phyloP scores from a whole-genome alignment of 2,888 invertebrate species.

The Nephrotoma flavescens region DNA sequence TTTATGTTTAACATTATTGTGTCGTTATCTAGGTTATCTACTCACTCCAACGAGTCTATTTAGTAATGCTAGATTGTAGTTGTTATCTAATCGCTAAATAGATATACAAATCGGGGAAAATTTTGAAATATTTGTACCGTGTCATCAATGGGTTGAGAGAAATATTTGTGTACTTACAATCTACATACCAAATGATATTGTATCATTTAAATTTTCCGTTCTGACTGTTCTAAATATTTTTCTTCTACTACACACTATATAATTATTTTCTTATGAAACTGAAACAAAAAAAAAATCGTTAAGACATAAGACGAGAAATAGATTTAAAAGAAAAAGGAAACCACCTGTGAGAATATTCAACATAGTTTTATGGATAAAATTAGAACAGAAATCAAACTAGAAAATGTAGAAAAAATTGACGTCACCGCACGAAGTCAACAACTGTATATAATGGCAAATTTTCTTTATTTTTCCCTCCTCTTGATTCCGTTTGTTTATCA shows the following conservation, averaged over 20 bases:
- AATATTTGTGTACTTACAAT: not conserved
- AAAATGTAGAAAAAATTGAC: not conserved
- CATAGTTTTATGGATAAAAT: not conserved
- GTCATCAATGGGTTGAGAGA: not conserved
- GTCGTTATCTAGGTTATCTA: not conserved
- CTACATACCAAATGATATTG: not conserved
- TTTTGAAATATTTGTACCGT: not conserved
- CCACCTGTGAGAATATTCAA: not conserved
- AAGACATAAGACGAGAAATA: not conserved
- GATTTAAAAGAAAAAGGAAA: not conserved
- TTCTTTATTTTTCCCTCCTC: not conserved
- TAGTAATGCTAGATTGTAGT: not conserved
- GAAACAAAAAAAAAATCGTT: not conserved
- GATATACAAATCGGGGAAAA: not conserved
- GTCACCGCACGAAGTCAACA: not conserved
- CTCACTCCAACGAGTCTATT: not conserved
- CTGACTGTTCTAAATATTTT: not conserved
- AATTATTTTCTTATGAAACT: not conserved
- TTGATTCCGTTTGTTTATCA: not conserved
- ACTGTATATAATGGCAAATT: not conserved
- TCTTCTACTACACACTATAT: not conserved
- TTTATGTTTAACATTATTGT: not conserved
- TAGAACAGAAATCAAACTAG: not conserved
- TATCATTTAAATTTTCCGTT: not conserved
- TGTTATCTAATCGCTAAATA: not conserved